These are phyloP conservation scores for Dolichomitus sp. DNA, from an alignment of 2,888 invertebrate species.

Conservation along the genomic window DNA sequence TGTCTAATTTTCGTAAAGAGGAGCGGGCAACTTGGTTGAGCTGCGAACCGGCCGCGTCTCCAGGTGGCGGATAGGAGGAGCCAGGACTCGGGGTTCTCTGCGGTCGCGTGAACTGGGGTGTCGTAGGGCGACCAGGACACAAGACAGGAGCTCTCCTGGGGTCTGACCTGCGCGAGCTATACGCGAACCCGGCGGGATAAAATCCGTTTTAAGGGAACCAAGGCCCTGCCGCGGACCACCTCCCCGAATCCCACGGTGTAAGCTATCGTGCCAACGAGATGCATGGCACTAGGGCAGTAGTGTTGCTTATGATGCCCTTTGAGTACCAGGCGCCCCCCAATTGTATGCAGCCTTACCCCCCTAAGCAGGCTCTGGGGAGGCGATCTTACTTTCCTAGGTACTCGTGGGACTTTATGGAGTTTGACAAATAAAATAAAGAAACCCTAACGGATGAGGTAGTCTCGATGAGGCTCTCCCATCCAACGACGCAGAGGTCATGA, in stretches of 20 bases:
- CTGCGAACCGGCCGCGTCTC: slow-evolving; percentile 28
- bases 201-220: background rate
- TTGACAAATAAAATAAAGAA: background rate
- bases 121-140: background rate
- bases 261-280: too few species aligned
- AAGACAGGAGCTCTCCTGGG: background rate
- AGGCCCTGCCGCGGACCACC: slow-evolving; percentile 3
- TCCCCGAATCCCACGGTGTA: too few species aligned
- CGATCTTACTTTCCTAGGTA: background rate
- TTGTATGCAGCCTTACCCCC: background rate
- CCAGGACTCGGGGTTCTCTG: background rate
- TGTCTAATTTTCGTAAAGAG: background rate
- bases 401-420: slow-evolving; percentile 13
- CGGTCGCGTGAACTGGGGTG: background rate
- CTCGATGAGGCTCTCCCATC: background rate
- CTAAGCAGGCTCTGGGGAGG: slow-evolving; percentile 6
- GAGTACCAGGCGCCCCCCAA: slow-evolving; percentile 5
- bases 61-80: slow-evolving; percentile 24
- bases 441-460: background rate
- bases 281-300: background rate
- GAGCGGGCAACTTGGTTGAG: slow-evolving; percentile 17
- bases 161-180: background rate
- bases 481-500: background rate
- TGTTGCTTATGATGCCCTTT: background rate
- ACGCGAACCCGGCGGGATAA: too few species aligned